Percentiles rank a stretch among this genome's conserved stretches.
phyloP scores from a whole-genome alignment of 1,140 invertebrate genomes.

The Luehdorfia chinensis region DNA sequence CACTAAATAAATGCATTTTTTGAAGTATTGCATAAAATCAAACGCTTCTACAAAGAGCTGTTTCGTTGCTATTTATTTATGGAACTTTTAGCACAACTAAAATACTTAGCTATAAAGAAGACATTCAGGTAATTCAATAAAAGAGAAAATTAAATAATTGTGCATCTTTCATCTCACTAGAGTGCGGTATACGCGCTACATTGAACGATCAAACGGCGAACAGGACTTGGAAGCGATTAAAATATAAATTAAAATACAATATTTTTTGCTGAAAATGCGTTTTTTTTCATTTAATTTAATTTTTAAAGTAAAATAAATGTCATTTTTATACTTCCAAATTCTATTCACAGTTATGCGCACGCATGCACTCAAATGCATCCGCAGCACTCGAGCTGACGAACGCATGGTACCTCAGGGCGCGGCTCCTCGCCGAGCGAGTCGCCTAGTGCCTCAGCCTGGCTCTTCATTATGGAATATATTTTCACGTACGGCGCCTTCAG shows the following conservation, averaged over 20 bases:
- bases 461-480: conserved; percentile 96
- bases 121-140: conserved; percentile 5
- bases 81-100: too few relatives aligned
- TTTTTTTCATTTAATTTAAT: background rate
- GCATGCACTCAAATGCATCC: background rate
- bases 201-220: conserved; percentile 2
- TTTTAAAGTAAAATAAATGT: background rate
- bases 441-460: conserved; percentile 87
- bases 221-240: background rate
- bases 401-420: conserved; percentile 56
- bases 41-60: too few relatives aligned
- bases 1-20: too few relatives aligned
- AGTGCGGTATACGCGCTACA: conserved; percentile 12
- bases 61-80: too few relatives aligned
- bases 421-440: conserved; percentile 82
- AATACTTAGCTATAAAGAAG: conserved; percentile 2
- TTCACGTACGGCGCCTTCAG: conserved; percentile 97
- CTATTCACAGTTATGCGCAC: background rate
- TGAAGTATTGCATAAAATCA: too few relatives aligned
- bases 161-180: conserved; percentile 14
- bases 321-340: background rate
- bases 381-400: background rate
- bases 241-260: too few relatives aligned
- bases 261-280: too few relatives aligned
- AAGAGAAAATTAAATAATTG: background rate